Evolutionary conservation across 2,797 vertebrate species (phyloP).

Genomic region (Sandelia bainsii): DNA sequence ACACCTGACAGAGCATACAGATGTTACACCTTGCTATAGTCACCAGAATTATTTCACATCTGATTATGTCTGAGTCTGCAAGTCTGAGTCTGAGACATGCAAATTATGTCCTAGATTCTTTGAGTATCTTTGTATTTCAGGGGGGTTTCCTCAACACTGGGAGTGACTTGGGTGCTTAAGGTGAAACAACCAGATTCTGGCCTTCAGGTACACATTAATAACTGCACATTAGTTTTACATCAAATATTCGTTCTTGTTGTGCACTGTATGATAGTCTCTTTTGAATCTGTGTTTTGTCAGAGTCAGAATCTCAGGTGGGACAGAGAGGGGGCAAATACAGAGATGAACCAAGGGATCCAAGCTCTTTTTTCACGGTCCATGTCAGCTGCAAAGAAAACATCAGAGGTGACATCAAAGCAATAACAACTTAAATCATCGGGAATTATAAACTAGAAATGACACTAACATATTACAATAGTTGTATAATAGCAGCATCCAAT

Average conservation of each 20-base stretch:
- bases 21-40: slow-evolving; percentile 13
- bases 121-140: slow-evolving; percentile 12
- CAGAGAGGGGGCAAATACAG: slow-evolving; percentile 44
- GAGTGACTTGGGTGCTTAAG: background rate
- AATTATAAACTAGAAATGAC: background rate
- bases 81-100: slow-evolving; percentile 7
- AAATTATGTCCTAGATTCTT: background rate
- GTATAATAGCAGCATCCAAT: slow-evolving; percentile 6
- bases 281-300: slow-evolving; percentile 16
- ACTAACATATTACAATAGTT: background rate
- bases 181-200: no score
- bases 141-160: background rate
- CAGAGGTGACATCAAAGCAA: slow-evolving; percentile 58
- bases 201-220: no score
- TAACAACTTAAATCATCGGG: background rate
- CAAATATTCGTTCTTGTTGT: no score
- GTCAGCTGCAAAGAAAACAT: slow-evolving; percentile 31
- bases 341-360: slow-evolving; percentile 42
- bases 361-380: background rate
- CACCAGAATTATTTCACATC: slow-evolving; percentile 36
- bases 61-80: slow-evolving; percentile 15
- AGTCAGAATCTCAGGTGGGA: slow-evolving; percentile 60
- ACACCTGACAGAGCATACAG: slow-evolving; percentile 25
- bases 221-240: no score
- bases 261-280: background rate